Percentiles rank a stretch among this genome's conserved stretches.
Evolutionary conservation across 2,113 vertebrate species (phyloP).

Genomic region (Ursus arctos): DNA sequence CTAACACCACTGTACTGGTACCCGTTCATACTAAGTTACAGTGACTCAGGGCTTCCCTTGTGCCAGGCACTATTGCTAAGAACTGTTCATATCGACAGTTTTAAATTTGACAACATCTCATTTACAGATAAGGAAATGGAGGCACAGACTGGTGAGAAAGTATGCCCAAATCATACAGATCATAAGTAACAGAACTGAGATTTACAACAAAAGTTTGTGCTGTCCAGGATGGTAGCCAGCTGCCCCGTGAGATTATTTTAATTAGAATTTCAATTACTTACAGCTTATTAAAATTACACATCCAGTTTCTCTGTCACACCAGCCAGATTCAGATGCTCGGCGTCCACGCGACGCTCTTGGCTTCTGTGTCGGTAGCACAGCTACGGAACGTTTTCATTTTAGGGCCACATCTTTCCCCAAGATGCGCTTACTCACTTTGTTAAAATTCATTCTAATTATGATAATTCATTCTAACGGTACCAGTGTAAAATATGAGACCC

Average conservation of each 20-base stretch:
- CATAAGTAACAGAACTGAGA: neutral
- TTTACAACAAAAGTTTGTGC: neutral
- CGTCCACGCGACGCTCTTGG: too few species aligned
- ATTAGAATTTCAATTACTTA: slow-evolving; percentile 11
- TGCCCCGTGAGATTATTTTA: neutral
- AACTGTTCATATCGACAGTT: neutral
- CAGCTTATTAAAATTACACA: neutral
- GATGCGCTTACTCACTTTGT: neutral
- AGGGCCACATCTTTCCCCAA: neutral
- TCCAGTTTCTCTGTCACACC: fast-evolving
- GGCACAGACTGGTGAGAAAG: neutral
- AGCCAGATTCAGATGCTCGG: neutral
- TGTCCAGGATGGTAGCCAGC: neutral
- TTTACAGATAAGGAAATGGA: neutral
- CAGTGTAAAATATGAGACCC: neutral
- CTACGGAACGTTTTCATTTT: neutral
- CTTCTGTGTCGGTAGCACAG: neutral
- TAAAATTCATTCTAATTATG: neutral
- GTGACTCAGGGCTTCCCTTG: neutral
- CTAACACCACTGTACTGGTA: neutral
- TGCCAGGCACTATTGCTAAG: neutral
- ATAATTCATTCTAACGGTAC: neutral
- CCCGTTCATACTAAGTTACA: neutral
- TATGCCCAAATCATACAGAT: neutral
- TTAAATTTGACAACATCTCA: neutral